Evolutionary conservation across 2,888 invertebrate genomes (phyloP), one percentile per base, ranked within the genome.

Genomic region (Thymelicus acteon): DNA sequence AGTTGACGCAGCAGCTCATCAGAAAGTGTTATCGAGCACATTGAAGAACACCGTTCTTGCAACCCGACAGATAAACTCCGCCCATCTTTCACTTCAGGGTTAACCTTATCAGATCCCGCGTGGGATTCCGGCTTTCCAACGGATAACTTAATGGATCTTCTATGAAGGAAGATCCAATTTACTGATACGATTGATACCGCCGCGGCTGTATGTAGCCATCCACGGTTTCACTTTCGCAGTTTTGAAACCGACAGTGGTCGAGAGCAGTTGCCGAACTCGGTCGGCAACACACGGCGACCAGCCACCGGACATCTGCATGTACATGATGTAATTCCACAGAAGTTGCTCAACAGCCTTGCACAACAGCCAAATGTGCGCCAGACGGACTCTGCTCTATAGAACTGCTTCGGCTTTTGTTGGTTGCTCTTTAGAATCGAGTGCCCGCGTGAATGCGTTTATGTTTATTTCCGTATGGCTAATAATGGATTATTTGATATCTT

Each of bases 51-150:
- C 44, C 7, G 61, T 44, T 54, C 31, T 54, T 44, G 49, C 61
- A 13, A 44, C 49, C 15, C 15, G 24, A 60, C 39, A 52, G 40
- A 67, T 64, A 63, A 58, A 69, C 24, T 58, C 15, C 24, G 57
- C n/a, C n/a, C n/a, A n/a, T 69, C 68, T 69, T 63, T 69, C 70
- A 70, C 64, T 44, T 58, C 12, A 60, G 60, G 48, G 52, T 70
- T 70, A 70, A 64, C 37, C 52, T 70, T 63, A 70, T 49, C 49
- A 63, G 47, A 63, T 63, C 49, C 48, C 52, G 52, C 15, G 13
- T 6, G 4, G 15, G 13, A 10, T 40, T 40, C 54, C 8, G 40
- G 13, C 70, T 63, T 70, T 70, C 70, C 60, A 64, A 70, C 19
- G 12, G 40, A 60, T 49, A 19, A 49, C 40, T 58, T 63, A 69